Base-by-base conservation (phyloP, 2,888 invertebrate genomes). In the Ectemnius cavifrons region DNA sequence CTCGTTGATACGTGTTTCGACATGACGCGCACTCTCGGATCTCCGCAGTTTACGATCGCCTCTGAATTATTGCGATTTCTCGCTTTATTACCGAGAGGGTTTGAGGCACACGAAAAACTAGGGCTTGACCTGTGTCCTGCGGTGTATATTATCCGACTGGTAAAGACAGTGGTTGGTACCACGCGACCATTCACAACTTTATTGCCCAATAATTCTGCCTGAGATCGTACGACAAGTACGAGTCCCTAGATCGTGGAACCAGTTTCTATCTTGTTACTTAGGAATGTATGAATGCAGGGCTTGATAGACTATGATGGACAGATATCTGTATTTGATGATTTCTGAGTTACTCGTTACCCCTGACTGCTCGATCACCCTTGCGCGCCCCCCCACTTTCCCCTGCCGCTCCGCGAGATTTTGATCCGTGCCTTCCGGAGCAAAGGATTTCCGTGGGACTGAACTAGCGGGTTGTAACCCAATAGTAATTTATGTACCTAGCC, bases 401-500 rank as follows among this genome's bases (percentile, higher is more conserved):
- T 23, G 64, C 2, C 63, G 56, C 23, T 11, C 46, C 57, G 27
- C 49, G 49, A 56, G 57, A 68, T 67, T 69, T 75, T 62, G 60
- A 63, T 63, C 70, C 67, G 73, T 83, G 80, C 80, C 68, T 79
- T 75, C 79, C 71, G 67, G 63, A 67, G 66, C 75, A 70, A 6
- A 66, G 60, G 78, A 83, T 81, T 83, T 83, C 81, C 81, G 80
- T 83, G 83, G 80, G 83, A 83, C 78, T 80, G 63, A 83, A 71
- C 71, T 60, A 76, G 73, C 75, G 73, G 77, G 83, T 74, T 79
- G 83, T 83, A 83, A 83, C 83, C 78, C 83, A 83, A 83, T 83
- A 86, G 81, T 83, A 86, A 86, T 86, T 87, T 81, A 83, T 84
- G 84, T 82, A 77, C 81, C 79, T 79, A 83, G 78, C 75, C 80